Evolutionary conservation across 2,113 vertebrate species (phyloP).

Genomic region (Solea senegalensis): DNA sequence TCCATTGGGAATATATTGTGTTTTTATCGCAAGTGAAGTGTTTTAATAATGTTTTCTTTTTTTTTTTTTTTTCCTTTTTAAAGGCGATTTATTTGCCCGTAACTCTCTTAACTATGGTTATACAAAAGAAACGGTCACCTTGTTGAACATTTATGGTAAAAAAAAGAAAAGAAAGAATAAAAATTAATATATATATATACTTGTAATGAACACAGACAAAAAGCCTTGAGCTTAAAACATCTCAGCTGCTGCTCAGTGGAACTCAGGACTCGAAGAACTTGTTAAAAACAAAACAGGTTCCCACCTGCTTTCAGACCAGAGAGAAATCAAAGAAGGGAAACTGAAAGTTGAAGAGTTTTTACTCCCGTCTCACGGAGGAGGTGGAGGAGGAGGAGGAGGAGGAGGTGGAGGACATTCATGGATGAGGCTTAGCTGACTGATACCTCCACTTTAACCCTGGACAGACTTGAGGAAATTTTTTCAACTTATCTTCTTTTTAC

Average conservation of each 20-base stretch:
- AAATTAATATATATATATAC: constrained; percentile 87
- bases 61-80: constrained; percentile 46
- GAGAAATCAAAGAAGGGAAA: constrained; percentile 54
- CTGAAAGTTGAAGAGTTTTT: constrained; percentile 7
- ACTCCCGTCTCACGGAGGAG: too few species aligned
- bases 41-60: constrained; percentile 77
- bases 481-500: constrained; percentile 16
- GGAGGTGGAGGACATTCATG: constrained; percentile 6
- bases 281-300: constrained; percentile 44
- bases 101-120: constrained; percentile 60
- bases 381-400: neutral
- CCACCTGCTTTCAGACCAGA: constrained; percentile 52
- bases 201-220: constrained; percentile 66
- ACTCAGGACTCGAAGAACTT: constrained; percentile 90
- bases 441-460: constrained; percentile 76
- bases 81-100: constrained; percentile 68
- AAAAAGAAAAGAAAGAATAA: constrained; percentile 60
- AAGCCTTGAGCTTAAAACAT: constrained; percentile 91
- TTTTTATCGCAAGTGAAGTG: constrained; percentile 88
- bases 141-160: constrained; percentile 64
- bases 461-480: constrained; percentile 81
- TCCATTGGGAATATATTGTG: constrained; percentile 86
- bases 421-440: constrained; percentile 52
- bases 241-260: constrained; percentile 97
- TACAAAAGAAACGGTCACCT: constrained; percentile 45